Evolutionary conservation across 2,113 vertebrate genomes (phyloP), one percentile per base, ranked within the genome.

Genomic region (Gopherus flavomarginatus): DNA sequence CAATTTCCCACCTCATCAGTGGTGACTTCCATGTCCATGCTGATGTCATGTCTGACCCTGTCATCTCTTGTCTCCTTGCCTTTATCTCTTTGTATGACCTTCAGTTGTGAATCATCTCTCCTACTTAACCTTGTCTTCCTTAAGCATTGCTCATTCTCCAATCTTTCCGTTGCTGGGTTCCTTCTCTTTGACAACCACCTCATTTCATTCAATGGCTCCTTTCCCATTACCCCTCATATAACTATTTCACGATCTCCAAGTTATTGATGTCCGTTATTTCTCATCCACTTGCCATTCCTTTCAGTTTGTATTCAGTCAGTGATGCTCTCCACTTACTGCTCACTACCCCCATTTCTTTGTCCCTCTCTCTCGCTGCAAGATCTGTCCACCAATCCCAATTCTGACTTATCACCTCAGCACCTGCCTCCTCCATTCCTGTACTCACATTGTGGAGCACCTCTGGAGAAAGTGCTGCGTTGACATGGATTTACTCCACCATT

Each of bases 151-250:
- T 81, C 47, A 27, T 84, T 19, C 9, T 83, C 26, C 50, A 27
- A 8, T 81, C 84, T 84, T 82, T 86, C 27, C 81, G 0, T 78
- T 78, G 69, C 3, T 8, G 22, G 50, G 5, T 8, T 29, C 11
- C 35, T 65, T 91, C 62, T 2, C 24, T 92, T 69, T 85, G 27
- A 82, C 10, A 5, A 77, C 12, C 3, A 59, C 11, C 5, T 90
- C 26, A 81, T 90, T 80, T 5, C 56, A 24, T 56, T 90, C 24
- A 27, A 4, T 35, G 0, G 0, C 1, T 54, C 4, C 6, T 89
- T 50, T 14, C 56, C 56, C 26, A 57, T 57, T 57, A 27, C 11
- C 26, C 56, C 56, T 57, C 56, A 27, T 27, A 27, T 10, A 57
- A 57, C 26, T 27, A 11, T 27, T 57, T 26, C 56, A 57, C 42